Evolutionary conservation across 2,113 vertebrate species (phyloP).

Genomic region (Cygnus buccinator): DNA sequence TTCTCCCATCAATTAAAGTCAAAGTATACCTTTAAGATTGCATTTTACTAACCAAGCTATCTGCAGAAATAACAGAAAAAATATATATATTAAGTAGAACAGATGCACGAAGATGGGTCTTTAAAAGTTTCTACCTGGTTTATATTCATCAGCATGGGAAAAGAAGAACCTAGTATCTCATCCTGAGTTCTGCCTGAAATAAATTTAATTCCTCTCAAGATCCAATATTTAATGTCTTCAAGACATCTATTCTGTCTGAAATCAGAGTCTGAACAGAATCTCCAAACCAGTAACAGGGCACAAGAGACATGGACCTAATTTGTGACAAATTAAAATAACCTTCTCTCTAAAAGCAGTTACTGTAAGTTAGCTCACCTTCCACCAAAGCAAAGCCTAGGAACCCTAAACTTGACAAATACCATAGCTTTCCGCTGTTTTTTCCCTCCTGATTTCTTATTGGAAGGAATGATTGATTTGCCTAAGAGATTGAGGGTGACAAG

Average conservation of each 20-base stretch:
- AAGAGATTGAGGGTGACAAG: not conserved
- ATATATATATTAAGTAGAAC: not conserved
- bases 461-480: not conserved
- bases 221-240: not conserved
- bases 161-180: not conserved
- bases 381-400: not conserved
- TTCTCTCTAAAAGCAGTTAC: not conserved
- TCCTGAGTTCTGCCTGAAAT: rapidly evolving
- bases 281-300: not conserved
- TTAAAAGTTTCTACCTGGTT: not conserved
- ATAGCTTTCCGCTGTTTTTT: not conserved
- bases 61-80: not conserved
- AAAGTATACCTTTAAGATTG: not conserved
- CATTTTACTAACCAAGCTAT: not conserved
- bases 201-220: not conserved
- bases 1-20: not conserved
- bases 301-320: not conserved
- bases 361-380: not conserved
- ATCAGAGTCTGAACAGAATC: not conserved
- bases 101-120: rapidly evolving
- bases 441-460: not conserved
- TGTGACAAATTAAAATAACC: not conserved
- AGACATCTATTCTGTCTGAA: not conserved
- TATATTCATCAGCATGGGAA: not conserved
- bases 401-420: not conserved